These are phyloP conservation scores for Trissolcus brochymenae DNA, from an alignment of 2,888 invertebrate species.

Conservation along the genomic window DNA sequence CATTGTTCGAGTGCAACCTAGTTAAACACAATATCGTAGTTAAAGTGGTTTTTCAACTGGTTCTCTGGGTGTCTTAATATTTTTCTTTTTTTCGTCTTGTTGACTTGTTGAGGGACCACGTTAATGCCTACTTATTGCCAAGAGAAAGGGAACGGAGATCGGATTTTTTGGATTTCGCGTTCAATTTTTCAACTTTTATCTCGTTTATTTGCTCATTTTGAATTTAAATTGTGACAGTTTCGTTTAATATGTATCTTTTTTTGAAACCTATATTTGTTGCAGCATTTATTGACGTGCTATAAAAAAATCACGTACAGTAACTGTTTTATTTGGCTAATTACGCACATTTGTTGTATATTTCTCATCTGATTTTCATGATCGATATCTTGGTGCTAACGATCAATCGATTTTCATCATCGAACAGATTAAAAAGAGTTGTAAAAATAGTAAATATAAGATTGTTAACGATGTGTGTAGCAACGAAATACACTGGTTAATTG, in stretches of 20 bases:
- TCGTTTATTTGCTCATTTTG: background rate
- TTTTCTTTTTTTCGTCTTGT: constrained; percentile 3
- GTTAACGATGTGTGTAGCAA: constrained; percentile 46
- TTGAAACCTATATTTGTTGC: constrained; percentile 19
- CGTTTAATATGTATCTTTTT: constrained; percentile 15
- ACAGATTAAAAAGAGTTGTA: constrained; percentile 31
- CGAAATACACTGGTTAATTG: constrained; percentile 35
- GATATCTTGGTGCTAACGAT: constrained; percentile 46
- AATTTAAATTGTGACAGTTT: background rate
- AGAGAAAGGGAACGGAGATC: constrained; percentile 7
- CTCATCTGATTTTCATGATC: constrained; percentile 37
- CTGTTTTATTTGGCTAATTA: constrained; percentile 13
- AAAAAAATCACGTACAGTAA: constrained; percentile 13
- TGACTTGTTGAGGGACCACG: background rate
- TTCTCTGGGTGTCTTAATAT: background rate
- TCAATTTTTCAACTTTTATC: background rate
- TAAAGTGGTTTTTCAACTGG: constrained; percentile 6
- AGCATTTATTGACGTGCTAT: constrained; percentile 20
- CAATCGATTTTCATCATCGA: constrained; percentile 49
- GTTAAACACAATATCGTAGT: constrained; percentile 15
- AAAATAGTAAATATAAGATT: constrained; percentile 43
- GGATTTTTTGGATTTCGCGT: constrained; percentile 5
- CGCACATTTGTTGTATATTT: constrained; percentile 40
- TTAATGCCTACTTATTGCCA: background rate
- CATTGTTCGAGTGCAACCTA: constrained; percentile 17